Base-by-base conservation (phyloP, 2,888 invertebrate genomes). In the Ectemnius cavifrons region DNA sequence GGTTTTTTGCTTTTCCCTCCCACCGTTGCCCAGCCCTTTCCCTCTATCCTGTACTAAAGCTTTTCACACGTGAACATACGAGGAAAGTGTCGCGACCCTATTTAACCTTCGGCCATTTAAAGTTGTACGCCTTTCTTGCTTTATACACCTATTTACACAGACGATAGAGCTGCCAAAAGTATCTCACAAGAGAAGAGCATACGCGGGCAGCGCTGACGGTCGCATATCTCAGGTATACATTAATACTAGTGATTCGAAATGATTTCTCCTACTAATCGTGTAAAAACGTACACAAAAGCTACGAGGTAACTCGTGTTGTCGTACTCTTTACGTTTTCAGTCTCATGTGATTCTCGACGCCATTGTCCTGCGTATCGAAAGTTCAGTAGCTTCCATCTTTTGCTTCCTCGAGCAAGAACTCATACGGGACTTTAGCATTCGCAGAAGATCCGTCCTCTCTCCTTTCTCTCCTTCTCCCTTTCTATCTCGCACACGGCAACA, bases 301-400 rank as follows among this genome's bases (percentile, higher is more conserved):
- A 86, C 87, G 86, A 88, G 86, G 82, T 85, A 86, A 86, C 88
- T 89, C 87, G 87, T 85, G 85, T 88, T 88, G 86, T 89, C 89
- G 88, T 88, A 88, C 85, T 84, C 84, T 86, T 81, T 86, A 86
- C 86, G 83, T 84, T 86, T 52, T 89, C 88, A 89, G 89, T 90
- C 89, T 89, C 90, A 89, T 89, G 79, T 84, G 86, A 81, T 87
- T 86, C 82, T 87, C 78, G 78, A 83, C 82, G 82, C 82, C 80
- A 78, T 82, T 78, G 78, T 71, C 74, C 74, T 75, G 77, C 77
- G 74, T 75, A 69, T 77, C 80, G 68, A 82, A 80, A 75, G 37
- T 75, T 73, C 73, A 73, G 63, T 67, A 74, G 79, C 73, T 79
- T 73, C 67, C 67, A 68, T 66, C 46, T 46, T 37, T 67, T 58